These are phyloP conservation scores for Thomomys bottae DNA, from an alignment of 2,113 vertebrate species.

Conservation along the genomic window DNA sequence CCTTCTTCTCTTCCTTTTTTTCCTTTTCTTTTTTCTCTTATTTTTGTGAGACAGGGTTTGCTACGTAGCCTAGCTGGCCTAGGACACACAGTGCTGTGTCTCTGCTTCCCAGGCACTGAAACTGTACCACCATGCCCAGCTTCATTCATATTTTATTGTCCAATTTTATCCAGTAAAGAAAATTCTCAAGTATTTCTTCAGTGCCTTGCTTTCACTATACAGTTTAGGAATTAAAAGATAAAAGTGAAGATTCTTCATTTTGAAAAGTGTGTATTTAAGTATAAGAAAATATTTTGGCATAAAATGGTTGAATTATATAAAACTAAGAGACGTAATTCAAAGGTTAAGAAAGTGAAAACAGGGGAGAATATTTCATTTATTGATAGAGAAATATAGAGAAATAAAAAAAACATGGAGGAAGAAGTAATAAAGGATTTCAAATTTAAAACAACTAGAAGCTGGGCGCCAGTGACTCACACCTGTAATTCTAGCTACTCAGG, in stretches of 20 bases:
- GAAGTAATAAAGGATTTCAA: neutral
- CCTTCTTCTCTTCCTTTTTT: too few relatives aligned
- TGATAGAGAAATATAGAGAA: constrained; percentile 25
- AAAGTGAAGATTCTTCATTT: neutral
- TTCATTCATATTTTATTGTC: neutral
- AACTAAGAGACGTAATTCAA: constrained; percentile 15
- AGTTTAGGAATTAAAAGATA: neutral
- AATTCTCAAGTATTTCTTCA: constrained; percentile 9
- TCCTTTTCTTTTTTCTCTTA: too few relatives aligned
- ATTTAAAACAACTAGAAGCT: neutral
- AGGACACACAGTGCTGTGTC: too few relatives aligned
- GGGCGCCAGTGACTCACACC: too few relatives aligned
- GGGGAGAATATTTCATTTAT: neutral
- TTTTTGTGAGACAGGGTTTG: too few relatives aligned
- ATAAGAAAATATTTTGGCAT: constrained; percentile 15
- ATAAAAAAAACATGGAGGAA: neutral
- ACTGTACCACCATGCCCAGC: too few relatives aligned
- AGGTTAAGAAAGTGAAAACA: neutral
- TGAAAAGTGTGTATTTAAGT: constrained; percentile 22
- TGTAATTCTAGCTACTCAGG: too few relatives aligned
- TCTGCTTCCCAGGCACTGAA: too few relatives aligned
- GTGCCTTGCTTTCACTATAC: neutral
- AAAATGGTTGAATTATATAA: constrained; percentile 3
- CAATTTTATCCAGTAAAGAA: neutral
- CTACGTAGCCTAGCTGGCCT: too few relatives aligned